Percentiles rank a stretch among this genome's conserved stretches.
These are phyloP conservation scores for Ceyx margarethae DNA, from an alignment of 2,113 vertebrate species.

Conservation along the genomic window DNA sequence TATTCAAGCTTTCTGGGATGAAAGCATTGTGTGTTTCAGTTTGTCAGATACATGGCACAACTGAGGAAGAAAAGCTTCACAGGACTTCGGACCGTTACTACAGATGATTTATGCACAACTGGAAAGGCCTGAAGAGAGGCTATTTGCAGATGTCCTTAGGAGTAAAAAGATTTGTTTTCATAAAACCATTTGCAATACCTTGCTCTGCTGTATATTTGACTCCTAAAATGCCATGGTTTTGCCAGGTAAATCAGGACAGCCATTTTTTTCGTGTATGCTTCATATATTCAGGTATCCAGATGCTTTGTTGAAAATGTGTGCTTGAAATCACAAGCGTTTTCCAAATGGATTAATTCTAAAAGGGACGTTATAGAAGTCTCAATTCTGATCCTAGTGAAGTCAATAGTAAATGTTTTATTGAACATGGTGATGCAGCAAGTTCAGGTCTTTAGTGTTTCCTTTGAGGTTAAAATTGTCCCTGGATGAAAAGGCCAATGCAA, in stretches of 20 bases:
- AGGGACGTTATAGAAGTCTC: not conserved
- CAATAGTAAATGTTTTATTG: conserved; percentile 27
- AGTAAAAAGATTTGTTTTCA: conserved; percentile 24
- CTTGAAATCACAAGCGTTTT: not conserved
- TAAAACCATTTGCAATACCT: conserved; percentile 23
- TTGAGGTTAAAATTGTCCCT: conserved; percentile 40
- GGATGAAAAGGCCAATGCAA: not conserved
- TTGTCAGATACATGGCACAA: not conserved
- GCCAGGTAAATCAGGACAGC: conserved; percentile 39
- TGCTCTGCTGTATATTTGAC: conserved; percentile 32
- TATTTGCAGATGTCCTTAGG: conserved; percentile 1
- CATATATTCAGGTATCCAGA: not conserved
- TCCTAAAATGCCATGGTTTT: conserved; percentile 43
- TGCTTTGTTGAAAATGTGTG: not conserved
- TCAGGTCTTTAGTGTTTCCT: conserved; percentile 36
- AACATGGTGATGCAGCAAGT: conserved; percentile 20
- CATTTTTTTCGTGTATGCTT: conserved; percentile 25
- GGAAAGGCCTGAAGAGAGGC: conserved; percentile 13
- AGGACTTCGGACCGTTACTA: not conserved
- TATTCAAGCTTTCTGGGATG: conserved; percentile 2
- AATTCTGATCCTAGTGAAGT: not conserved
- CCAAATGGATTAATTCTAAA: not conserved
- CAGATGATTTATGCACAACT: conserved; percentile 48
- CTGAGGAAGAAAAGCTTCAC: conserved; percentile 17
- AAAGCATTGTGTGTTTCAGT: conserved; percentile 24